Evolutionary conservation across 2,113 vertebrate species (phyloP), one percentile per base, ranked within the genome.

Genomic region (Plotosus lineatus): DNA sequence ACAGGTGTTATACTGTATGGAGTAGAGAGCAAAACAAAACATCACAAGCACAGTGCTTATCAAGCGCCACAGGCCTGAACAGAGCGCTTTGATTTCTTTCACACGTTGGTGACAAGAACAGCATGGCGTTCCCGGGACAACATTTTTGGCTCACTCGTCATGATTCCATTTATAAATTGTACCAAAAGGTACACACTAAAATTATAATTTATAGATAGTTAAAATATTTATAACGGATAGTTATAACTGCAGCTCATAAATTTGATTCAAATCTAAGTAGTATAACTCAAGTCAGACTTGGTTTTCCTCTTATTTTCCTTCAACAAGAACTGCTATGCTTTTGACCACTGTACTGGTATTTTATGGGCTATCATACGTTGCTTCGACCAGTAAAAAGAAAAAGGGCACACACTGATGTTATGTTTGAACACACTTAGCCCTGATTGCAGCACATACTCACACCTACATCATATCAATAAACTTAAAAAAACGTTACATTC

Each of bases 11-110:
- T 71, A 10, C n/a, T n/a, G n/a, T n/a, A 58, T 33, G 66, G 51
- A 60, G 33, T 42, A 33, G 11, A 60, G 61, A 66, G 17, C 4
- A 51, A 61, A 51, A 61, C 15, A 44, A 53, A 60, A 60, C 71
- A 53, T 56, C 28, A 42, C 46, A 50, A 48, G 36, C n/a, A 23
- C n/a, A 28, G 1, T 38, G 15, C 55, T 58, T 48, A 61, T 80
- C 68, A 50, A 44, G 26, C 31, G 15, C 36, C 63, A 31, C 36
- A 72, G 66, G 66, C 50, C 40, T 48, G 53, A 38, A 48, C 40
- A 72, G 55, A 60, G 36, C 33, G 38, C 46, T 40, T 80, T 60
- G 31, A 36, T 72, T 80, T 73, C 56, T 61, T 48, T 48, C 51
- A 60, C 65, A 33, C 28, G 56, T 14, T 60, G 40, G 23, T 56